A percentile compares a stretch with the other conserved stretches of the same genome.
Evolutionary conservation across 2,888 invertebrate species (phyloP).

Genomic region (Megastigmus dorsalis): DNA sequence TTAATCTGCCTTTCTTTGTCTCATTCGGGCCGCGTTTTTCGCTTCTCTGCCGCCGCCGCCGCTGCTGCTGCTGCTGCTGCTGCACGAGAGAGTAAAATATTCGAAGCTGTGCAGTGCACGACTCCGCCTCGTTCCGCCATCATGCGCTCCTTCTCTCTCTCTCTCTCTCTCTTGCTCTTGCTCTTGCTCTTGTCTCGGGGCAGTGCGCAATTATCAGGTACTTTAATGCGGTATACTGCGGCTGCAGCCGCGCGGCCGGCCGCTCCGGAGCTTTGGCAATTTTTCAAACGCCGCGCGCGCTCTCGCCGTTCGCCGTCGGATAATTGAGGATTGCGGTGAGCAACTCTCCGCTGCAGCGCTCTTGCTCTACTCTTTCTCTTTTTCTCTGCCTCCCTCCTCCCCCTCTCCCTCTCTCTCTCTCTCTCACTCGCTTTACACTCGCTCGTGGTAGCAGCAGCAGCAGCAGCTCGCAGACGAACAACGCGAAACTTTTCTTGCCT

Average conservation of each 20-base stretch:
- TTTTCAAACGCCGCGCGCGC: conserved; percentile 48
- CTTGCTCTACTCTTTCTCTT: not conserved
- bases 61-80: not conserved
- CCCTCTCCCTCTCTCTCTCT: not conserved
- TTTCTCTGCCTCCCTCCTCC: not conserved
- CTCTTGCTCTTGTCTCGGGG: conserved; percentile 67
- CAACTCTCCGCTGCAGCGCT: not conserved
- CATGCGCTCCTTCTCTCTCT: conserved; percentile 70
- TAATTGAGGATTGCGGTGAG: conserved; percentile 55
- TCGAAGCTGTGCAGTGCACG: conserved; percentile 30
- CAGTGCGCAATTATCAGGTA: conserved; percentile 70
- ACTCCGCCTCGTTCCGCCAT: conserved; percentile 48
- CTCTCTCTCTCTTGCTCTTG: conserved; percentile 69
- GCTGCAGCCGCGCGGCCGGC: not conserved
- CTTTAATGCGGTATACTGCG: conserved; percentile 62
- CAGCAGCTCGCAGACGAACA: not conserved
- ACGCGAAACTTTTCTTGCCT: conserved; percentile 20
- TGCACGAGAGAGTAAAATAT: conserved; percentile 34
- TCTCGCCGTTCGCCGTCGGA: conserved; percentile 20
- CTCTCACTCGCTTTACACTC: not conserved
- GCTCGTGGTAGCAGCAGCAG: not conserved
- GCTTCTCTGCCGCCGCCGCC: not conserved
- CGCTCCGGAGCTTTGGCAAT: conserved; percentile 40
- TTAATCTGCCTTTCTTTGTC: conserved; percentile 38
- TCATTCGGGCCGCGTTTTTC: not conserved